These are phyloP conservation scores for Prorops nasuta DNA, from an alignment of 1,140 invertebrate genomes.

Conservation along the genomic window DNA sequence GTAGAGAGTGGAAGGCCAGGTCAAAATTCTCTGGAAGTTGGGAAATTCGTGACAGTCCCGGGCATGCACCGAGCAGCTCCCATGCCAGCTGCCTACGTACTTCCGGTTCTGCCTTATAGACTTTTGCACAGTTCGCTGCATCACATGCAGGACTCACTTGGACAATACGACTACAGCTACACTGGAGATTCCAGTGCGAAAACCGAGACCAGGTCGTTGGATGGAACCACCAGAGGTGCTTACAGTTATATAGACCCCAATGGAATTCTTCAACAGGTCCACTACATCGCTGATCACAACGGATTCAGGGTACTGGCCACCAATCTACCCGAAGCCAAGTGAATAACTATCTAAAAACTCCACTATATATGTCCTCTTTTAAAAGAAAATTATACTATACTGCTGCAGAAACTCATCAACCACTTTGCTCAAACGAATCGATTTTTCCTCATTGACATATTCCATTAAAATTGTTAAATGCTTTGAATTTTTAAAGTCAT, in stretches of 20 bases:
- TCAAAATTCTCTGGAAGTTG: slow-evolving; percentile 4
- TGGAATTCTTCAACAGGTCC: slow-evolving; percentile 65
- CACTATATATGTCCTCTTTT: neutral
- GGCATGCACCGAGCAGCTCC: slow-evolving; percentile 13
- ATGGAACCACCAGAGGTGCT: slow-evolving; percentile 67
- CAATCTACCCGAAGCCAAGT: slow-evolving; percentile 61
- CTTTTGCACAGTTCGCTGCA: slow-evolving; percentile 49
- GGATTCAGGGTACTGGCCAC: slow-evolving; percentile 68
- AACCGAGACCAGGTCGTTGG: slow-evolving; percentile 63
- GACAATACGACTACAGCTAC: slow-evolving; percentile 68
- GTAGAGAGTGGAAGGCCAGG: neutral
- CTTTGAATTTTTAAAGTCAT: neutral
- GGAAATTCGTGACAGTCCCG: neutral
- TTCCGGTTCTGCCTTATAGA: slow-evolving; percentile 39
- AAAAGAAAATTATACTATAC: neutral
- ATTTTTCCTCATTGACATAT: too few relatives aligned
- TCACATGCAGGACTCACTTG: slow-evolving; percentile 65
- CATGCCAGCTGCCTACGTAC: slow-evolving; percentile 23
- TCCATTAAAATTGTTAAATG: too few relatives aligned
- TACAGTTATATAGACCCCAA: slow-evolving; percentile 72
- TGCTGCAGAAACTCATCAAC: too few relatives aligned
- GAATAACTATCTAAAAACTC: neutral
- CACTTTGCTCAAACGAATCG: neutral
- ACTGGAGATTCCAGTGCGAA: slow-evolving; percentile 66
- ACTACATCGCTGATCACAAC: slow-evolving; percentile 67